These are phyloP conservation scores for Actenoides hombroni DNA, from an alignment of 2,113 vertebrate species.

Conservation along the genomic window DNA sequence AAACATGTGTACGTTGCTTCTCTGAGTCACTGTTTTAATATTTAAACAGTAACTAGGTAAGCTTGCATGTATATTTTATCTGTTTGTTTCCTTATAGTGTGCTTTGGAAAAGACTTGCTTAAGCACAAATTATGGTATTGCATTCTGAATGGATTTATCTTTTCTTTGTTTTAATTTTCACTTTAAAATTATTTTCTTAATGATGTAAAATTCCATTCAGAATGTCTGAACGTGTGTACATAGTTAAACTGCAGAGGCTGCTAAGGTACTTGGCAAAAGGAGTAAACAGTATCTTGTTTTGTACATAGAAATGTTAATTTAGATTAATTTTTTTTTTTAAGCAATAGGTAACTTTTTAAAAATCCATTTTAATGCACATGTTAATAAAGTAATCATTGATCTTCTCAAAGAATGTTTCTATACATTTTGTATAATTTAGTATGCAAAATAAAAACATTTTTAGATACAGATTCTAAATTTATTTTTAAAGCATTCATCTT, in stretches of 20 bases:
- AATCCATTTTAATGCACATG: not conserved
- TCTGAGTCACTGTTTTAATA: conserved; percentile 28
- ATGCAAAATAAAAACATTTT: not conserved
- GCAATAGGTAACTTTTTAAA: not conserved
- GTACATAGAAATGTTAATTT: not conserved
- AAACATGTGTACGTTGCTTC: not conserved
- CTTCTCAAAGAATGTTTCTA: not conserved
- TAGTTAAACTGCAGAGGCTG: not conserved
- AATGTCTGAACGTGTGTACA: not conserved
- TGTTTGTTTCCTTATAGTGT: not conserved
- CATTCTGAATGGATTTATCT: not conserved
- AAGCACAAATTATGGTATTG: not conserved
- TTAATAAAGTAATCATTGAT: not conserved
- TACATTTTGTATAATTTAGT: not conserved
- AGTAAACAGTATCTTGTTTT: not conserved
- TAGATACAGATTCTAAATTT: not conserved
- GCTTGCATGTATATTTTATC: conserved; percentile 33
- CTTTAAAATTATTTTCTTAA: not conserved
- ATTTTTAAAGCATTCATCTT: not conserved
- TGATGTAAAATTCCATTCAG: not conserved
- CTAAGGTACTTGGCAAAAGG: not conserved
- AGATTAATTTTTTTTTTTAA: not conserved
- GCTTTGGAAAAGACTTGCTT: conserved; percentile 9
- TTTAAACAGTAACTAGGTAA: not conserved
- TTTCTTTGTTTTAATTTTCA: not conserved